phyloP scores from a whole-genome alignment of 2,113 vertebrate species.

The Cervus canadensis region DNA sequence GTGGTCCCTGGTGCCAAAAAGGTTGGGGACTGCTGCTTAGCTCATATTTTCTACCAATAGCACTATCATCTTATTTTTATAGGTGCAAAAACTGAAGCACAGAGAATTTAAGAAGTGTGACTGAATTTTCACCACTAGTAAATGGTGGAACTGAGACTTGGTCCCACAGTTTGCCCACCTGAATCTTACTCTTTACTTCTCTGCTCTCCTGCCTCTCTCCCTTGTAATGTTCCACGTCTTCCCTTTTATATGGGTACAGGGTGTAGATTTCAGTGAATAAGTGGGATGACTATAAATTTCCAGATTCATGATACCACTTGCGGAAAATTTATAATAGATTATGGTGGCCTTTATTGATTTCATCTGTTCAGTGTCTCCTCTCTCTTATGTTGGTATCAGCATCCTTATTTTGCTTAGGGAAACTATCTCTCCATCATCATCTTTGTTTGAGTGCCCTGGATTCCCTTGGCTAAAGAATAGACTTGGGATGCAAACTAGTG shows the following conservation, averaged over 20 bases:
- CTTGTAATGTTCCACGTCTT: not conserved
- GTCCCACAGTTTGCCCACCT: not conserved
- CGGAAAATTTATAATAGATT: not conserved
- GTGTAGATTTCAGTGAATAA: not conserved
- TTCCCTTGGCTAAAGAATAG: not conserved
- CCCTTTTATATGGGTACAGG: not conserved
- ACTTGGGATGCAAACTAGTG: not conserved
- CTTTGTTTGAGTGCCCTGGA: not conserved
- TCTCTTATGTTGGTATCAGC: not conserved
- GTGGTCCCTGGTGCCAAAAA: not conserved
- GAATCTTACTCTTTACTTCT: not conserved
- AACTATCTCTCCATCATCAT: not conserved
- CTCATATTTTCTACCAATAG: not conserved
- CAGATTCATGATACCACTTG: not conserved
- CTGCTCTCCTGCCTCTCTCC: not conserved
- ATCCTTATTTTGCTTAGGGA: not conserved
- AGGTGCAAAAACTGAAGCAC: not conserved
- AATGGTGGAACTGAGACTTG: not conserved
- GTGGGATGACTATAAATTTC: not conserved
- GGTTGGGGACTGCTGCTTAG: not conserved
- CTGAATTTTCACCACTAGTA: not conserved
- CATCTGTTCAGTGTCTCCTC: not conserved
- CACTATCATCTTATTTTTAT: not conserved
- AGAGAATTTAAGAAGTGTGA: not conserved
- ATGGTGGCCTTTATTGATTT: not conserved